A percentile compares a stretch with the other conserved stretches of the same genome.
Evolutionary conservation across 2,113 vertebrate species (phyloP).

Genomic region (Microtus pennsylvanicus): DNA sequence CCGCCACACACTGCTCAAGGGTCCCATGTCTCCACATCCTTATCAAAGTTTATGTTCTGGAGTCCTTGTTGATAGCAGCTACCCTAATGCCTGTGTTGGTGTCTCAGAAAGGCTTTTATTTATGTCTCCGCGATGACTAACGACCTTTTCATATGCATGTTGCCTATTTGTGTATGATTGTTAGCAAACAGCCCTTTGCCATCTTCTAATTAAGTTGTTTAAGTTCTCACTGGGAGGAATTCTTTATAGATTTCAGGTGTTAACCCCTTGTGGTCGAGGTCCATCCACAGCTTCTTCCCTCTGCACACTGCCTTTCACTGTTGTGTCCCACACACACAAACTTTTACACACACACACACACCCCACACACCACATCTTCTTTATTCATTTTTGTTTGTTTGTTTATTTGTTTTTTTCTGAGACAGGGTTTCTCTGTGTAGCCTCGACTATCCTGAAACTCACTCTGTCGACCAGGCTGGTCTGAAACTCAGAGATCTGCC

Average conservation of each 20-base stretch:
- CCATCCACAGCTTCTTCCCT: background rate
- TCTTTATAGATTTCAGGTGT: background rate
- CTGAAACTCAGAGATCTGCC: background rate
- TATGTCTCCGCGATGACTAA: background rate
- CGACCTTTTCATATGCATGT: background rate
- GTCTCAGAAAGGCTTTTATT: background rate
- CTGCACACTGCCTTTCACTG: background rate
- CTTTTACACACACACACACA: background rate
- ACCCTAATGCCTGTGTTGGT: background rate
- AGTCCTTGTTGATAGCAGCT: background rate
- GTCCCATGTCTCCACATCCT: background rate
- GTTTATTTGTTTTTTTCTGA: background rate
- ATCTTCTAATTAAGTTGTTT: conserved; percentile 26
- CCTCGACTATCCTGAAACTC: background rate
- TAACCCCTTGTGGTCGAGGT: background rate
- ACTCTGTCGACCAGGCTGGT: background rate
- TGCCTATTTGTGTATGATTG: background rate
- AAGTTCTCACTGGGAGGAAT: background rate
- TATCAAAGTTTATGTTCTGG: background rate
- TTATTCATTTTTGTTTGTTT: background rate
- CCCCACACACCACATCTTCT: background rate
- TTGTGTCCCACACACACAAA: background rate
- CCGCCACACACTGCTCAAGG: background rate
- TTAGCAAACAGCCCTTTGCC: background rate
- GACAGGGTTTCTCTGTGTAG: background rate